A percentile compares a stretch with the other conserved stretches of the same genome.
phyloP scores from a whole-genome alignment of 2,797 vertebrate species.

The Amazonetta brasiliensis region DNA sequence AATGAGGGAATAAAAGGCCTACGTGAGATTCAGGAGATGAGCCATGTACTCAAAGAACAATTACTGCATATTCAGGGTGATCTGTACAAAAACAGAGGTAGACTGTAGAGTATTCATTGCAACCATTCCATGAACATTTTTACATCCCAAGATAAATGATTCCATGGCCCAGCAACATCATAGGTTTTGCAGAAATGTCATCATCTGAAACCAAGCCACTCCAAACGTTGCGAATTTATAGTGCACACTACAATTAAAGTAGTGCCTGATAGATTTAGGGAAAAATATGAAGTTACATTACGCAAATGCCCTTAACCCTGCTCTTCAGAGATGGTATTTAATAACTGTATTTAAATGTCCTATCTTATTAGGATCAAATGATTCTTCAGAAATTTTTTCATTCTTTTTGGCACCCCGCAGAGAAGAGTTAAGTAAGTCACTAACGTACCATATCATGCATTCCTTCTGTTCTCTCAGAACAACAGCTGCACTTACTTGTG shows the following conservation, averaged over 20 bases:
- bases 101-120: not conserved
- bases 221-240: not conserved
- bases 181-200: not conserved
- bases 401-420: not conserved
- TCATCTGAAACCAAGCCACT: not conserved
- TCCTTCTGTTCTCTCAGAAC: not conserved
- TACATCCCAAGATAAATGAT: slow-evolving; percentile 1
- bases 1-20: not conserved
- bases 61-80: not conserved
- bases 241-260: not conserved
- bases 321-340: not conserved
- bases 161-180: not conserved
- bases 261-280: not conserved
- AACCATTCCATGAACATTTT: not conserved
- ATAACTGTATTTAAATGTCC: slow-evolving; percentile 7
- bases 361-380: not conserved
- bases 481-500: slow-evolving; percentile 20
- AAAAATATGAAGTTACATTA: not conserved
- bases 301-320: not conserved
- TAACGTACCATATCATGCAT: not conserved
- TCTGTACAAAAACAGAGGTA: not conserved
- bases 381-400: not conserved
- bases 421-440: not conserved
- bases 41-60: not conserved
- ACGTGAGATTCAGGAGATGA: not conserved